Conservation (phyloP, 2,113 vertebrate genomes). For the Rhea americana region DNA sequence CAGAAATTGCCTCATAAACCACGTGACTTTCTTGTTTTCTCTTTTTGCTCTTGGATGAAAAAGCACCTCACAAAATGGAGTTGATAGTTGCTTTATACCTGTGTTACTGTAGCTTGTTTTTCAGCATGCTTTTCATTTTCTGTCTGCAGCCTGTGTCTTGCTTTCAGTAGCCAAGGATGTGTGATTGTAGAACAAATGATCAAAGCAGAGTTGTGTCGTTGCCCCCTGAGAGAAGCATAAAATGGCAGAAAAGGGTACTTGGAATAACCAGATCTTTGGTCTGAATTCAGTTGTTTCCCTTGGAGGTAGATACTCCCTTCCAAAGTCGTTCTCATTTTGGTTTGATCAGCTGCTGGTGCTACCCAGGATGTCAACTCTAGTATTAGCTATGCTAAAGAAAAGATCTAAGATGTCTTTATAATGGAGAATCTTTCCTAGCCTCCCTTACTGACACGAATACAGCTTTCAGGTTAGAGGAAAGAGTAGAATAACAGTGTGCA, state of each 20-base stretch:
- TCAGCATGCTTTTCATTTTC: neutral
- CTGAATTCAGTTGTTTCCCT: neutral
- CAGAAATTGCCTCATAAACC: conserved; percentile 72
- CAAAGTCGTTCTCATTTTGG: neutral
- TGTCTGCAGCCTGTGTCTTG: neutral
- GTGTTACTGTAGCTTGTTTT: neutral
- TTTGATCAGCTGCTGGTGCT: neutral
- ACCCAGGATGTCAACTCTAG: neutral
- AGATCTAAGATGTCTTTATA: neutral
- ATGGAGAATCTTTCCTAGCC: neutral
- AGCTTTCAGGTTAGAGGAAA: neutral
- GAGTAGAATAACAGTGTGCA: neutral
- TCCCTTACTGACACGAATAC: neutral
- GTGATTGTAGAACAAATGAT: neutral
- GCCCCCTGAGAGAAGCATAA: neutral
- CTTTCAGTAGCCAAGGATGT: neutral
- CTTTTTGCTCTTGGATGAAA: conserved; percentile 11
- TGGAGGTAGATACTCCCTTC: neutral
- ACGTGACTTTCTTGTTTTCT: conserved; percentile 52
- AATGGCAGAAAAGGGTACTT: neutral
- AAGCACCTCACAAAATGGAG: conserved; percentile 26
- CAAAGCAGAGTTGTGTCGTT: neutral
- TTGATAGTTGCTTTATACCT: conserved; percentile 32
- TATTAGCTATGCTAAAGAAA: neutral
- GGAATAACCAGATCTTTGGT: neutral